phyloP scores from a whole-genome alignment of 2,797 vertebrate species.

The Mus minutoides region DNA sequence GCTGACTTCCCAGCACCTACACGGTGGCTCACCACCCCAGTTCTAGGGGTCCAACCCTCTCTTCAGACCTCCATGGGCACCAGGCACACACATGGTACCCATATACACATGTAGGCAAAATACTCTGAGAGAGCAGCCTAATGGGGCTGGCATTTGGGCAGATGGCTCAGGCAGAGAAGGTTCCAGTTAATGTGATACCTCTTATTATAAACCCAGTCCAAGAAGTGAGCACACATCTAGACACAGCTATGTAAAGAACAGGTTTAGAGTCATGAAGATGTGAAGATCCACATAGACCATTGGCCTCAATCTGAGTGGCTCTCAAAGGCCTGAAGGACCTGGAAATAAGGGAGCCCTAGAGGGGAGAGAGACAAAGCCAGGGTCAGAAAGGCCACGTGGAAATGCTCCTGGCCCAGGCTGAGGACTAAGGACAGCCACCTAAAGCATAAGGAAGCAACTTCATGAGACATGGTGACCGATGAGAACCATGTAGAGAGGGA shows the following conservation, averaged over 20 bases:
- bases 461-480: fast-evolving
- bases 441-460: not conserved
- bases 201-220: not conserved
- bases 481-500: not conserved
- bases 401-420: not conserved
- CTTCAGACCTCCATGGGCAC: not conserved
- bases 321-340: not conserved
- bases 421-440: not conserved
- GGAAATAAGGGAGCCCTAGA: not conserved
- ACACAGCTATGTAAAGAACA: not conserved
- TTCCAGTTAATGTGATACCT: conserved; percentile 8
- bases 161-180: conserved; percentile 22
- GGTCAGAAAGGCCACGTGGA: not conserved
- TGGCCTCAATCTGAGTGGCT: not conserved
- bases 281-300: not conserved
- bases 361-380: not conserved
- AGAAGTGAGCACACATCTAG: not conserved
- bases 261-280: not conserved
- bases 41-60: not conserved
- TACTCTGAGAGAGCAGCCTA: no score
- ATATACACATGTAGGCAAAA: not conserved
- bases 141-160: conserved; percentile 58
- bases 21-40: not conserved
- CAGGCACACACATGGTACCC: not conserved
- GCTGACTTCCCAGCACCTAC: not conserved